Evolutionary conservation across 2,888 invertebrate species (phyloP).

Genomic region (Tetragonula carbonaria): DNA sequence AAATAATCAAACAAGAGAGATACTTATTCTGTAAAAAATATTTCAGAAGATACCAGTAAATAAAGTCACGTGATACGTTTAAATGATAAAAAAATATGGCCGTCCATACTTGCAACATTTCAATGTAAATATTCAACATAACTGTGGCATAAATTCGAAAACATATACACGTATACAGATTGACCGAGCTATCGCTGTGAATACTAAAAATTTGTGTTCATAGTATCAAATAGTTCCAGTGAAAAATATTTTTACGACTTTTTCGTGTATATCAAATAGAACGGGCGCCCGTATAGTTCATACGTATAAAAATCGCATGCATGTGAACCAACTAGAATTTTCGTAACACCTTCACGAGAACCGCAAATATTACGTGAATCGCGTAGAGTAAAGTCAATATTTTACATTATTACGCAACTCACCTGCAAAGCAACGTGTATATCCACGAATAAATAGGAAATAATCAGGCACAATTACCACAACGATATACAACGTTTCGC

Average conservation of each 20-base stretch:
- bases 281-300: slow-evolving; percentile 3
- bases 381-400: slow-evolving; percentile 27
- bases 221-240: slow-evolving; percentile 5
- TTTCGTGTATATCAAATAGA: background rate
- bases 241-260: slow-evolving; percentile 6
- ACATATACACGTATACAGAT: background rate
- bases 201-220: slow-evolving; percentile 6
- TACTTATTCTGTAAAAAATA: background rate
- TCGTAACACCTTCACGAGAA: slow-evolving; percentile 26
- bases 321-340: slow-evolving; percentile 22
- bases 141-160: slow-evolving; percentile 6
- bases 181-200: background rate
- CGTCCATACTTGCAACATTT: slow-evolving; percentile 63
- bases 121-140: slow-evolving; percentile 72
- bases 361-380: slow-evolving; percentile 39
- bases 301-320: background rate
- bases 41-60: background rate
- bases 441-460: background rate
- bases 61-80: slow-evolving; percentile 60
- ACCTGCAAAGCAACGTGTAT: slow-evolving; percentile 1
- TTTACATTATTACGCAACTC: slow-evolving; percentile 30
- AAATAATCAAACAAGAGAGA: background rate
- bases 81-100: slow-evolving; percentile 65
- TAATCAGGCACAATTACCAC: background rate
- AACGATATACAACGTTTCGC: background rate